These are phyloP conservation scores for Drosophila simulans DNA, from an alignment of 1,140 invertebrate genomes.

Conservation along the genomic window DNA sequence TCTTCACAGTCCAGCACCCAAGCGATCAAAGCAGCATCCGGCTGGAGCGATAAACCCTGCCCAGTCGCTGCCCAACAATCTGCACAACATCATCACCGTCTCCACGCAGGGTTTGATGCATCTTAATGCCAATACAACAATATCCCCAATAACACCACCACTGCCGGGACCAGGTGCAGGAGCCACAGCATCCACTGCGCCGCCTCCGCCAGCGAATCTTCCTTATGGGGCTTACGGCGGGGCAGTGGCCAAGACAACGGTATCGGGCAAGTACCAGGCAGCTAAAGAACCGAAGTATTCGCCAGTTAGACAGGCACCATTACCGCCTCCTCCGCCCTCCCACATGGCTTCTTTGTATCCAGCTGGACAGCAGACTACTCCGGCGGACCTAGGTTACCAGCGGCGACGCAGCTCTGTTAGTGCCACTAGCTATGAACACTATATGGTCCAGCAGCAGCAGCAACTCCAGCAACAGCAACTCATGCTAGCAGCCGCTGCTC, in stretches of 20 bases:
- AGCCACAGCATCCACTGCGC: slow-evolving; percentile 81
- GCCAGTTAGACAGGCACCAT: slow-evolving; percentile 53
- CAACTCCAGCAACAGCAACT: slow-evolving; percentile 64
- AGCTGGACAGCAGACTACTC: slow-evolving; percentile 19
- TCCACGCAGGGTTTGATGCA: slow-evolving; percentile 82
- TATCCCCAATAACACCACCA: slow-evolving; percentile 83
- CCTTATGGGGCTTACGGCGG: slow-evolving; percentile 58
- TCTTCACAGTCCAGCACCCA: slow-evolving; percentile 65
- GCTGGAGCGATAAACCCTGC: slow-evolving; percentile 17
- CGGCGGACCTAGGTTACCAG: slow-evolving; percentile 63
- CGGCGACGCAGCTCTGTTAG: slow-evolving; percentile 69
- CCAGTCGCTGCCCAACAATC: slow-evolving; percentile 46
- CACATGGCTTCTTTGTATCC: slow-evolving; percentile 65
- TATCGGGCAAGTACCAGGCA: slow-evolving; percentile 41
- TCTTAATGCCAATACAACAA: slow-evolving; percentile 78
- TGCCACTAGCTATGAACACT: slow-evolving; percentile 74
- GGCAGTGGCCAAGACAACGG: slow-evolving; percentile 19
- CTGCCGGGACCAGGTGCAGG: slow-evolving; percentile 66
- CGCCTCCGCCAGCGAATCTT: slow-evolving; percentile 69
- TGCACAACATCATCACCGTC: slow-evolving; percentile 80
- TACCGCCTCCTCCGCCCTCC: slow-evolving; percentile 59
- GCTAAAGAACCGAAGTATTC: slow-evolving; percentile 61
- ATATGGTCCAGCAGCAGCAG: slow-evolving; percentile 72
- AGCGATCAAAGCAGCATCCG: slow-evolving; percentile 75
- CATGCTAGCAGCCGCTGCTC: slow-evolving; percentile 64